Conservation (phyloP, 2,113 vertebrate genomes). For the Gasterosteus nipponicus region DNA sequence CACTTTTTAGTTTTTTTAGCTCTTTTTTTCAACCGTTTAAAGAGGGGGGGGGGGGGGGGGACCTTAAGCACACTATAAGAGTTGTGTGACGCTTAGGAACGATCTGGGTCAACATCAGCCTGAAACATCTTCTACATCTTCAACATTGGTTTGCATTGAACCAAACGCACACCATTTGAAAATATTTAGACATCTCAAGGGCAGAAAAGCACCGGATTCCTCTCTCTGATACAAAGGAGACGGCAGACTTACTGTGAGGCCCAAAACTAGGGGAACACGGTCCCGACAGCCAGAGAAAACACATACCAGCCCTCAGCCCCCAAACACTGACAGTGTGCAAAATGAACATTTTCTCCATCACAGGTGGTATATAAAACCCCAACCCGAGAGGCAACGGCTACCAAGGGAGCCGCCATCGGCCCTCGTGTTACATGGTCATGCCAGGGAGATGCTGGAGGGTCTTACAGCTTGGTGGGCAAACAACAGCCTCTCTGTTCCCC, state of each 20-base stretch:
- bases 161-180: conserved; percentile 41
- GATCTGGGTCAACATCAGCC: conserved; percentile 15
- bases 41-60: neutral
- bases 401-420: conserved; percentile 47
- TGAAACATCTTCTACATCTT: conserved; percentile 17
- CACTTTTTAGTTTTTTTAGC: neutral
- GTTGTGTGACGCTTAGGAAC: conserved; percentile 1
- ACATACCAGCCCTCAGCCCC: conserved; percentile 56
- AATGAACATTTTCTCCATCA: conserved; percentile 68
- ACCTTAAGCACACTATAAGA: conserved; percentile 1
- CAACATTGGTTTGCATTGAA: neutral
- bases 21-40: conserved; percentile 3
- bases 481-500: conserved; percentile 75
- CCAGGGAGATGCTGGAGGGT: conserved; percentile 70
- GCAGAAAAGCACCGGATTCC: conserved; percentile 44
- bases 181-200: conserved; percentile 59
- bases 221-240: conserved; percentile 41
- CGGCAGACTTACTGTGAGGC: conserved; percentile 65
- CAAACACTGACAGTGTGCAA: conserved; percentile 57
- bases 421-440: conserved; percentile 55
- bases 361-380: conserved; percentile 67
- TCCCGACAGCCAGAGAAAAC: conserved; percentile 68
- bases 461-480: conserved; percentile 60
- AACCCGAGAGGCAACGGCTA: conserved; percentile 34
- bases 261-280: conserved; percentile 52